phyloP scores from a whole-genome alignment of 2,888 invertebrate species.

The Xanthia togata region DNA sequence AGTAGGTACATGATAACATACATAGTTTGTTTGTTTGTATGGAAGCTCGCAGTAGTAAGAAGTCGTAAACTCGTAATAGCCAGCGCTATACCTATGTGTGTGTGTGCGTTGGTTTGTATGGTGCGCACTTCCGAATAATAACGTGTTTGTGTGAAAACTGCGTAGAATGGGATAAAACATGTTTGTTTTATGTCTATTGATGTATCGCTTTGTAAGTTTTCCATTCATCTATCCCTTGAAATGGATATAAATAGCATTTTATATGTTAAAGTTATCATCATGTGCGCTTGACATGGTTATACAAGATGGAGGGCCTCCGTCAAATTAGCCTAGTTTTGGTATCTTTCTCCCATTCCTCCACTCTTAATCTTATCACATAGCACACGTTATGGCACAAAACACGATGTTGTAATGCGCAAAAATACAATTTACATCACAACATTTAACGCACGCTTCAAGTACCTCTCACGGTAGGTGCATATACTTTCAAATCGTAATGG shows the following conservation, averaged over 20 bases:
- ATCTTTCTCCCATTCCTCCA: slow-evolving; percentile 50
- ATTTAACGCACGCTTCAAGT: slow-evolving; percentile 51
- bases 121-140: slow-evolving; percentile 62
- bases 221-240: slow-evolving; percentile 41
- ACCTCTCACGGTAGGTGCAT: slow-evolving; percentile 49
- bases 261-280: slow-evolving; percentile 22
- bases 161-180: slow-evolving; percentile 56
- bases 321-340: slow-evolving; percentile 58
- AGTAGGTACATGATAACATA: slow-evolving; percentile 21
- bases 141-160: slow-evolving; percentile 63
- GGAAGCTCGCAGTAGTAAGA: slow-evolving; percentile 53
- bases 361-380: slow-evolving; percentile 51
- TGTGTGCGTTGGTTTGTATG: slow-evolving; percentile 20
- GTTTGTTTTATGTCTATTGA: slow-evolving; percentile 51
- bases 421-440: slow-evolving; percentile 60
- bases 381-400: slow-evolving; percentile 48
- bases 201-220: slow-evolving; percentile 52
- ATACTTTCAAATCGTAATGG: slow-evolving; percentile 58
- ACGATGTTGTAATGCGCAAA: slow-evolving; percentile 59
- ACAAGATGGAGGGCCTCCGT: slow-evolving; percentile 49
- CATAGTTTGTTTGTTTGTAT: slow-evolving; percentile 42
- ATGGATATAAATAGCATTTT: slow-evolving; percentile 20
- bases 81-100: slow-evolving; percentile 28
- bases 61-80: slow-evolving; percentile 56
- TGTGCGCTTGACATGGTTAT: slow-evolving; percentile 41